Evolutionary conservation across 2,113 vertebrate genomes (phyloP).

Genomic region (Tetrax tetrax): DNA sequence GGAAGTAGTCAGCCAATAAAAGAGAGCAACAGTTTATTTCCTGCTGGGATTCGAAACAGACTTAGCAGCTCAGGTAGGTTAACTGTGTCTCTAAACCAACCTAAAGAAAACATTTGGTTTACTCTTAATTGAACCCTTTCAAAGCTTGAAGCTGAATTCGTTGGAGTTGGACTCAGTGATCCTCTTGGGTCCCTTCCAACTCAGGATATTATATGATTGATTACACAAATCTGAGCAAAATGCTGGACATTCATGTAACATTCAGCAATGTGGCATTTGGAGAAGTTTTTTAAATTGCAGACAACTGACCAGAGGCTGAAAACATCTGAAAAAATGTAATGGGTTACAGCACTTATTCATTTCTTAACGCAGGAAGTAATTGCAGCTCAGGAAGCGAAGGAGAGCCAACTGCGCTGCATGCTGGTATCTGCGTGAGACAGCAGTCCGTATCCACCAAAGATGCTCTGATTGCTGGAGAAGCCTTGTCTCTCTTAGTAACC

Average conservation of each 20-base stretch:
- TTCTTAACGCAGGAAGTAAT: constrained; percentile 86
- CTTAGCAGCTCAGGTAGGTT: constrained; percentile 94
- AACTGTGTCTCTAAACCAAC: not conserved
- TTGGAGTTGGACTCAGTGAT: not conserved
- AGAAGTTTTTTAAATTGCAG: not conserved
- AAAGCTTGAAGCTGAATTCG: not conserved
- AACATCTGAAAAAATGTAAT: not conserved
- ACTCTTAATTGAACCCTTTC: not conserved
- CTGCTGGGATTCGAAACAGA: constrained; percentile 89
- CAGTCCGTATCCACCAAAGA: constrained; percentile 95
- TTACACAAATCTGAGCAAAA: not conserved
- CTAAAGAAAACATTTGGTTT: not conserved
- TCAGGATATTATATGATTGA: not conserved
- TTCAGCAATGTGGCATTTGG: not conserved
- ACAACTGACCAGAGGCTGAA: not conserved
- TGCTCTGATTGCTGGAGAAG: constrained; percentile 93
- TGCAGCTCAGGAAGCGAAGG: constrained; percentile 98
- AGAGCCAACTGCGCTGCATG: constrained; percentile 88
- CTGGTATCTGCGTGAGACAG: constrained; percentile 95
- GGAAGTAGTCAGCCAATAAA: constrained; percentile 96
- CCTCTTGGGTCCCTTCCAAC: not conserved
- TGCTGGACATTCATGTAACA: not conserved
- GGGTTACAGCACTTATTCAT: not conserved
- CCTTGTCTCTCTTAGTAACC: constrained; percentile 94
- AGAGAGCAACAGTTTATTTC: constrained; percentile 90